Percentiles rank a stretch among this genome's conserved stretches.
These are phyloP conservation scores for Pimephales promelas DNA, from an alignment of 2,113 vertebrate genomes.

Conservation along the genomic window DNA sequence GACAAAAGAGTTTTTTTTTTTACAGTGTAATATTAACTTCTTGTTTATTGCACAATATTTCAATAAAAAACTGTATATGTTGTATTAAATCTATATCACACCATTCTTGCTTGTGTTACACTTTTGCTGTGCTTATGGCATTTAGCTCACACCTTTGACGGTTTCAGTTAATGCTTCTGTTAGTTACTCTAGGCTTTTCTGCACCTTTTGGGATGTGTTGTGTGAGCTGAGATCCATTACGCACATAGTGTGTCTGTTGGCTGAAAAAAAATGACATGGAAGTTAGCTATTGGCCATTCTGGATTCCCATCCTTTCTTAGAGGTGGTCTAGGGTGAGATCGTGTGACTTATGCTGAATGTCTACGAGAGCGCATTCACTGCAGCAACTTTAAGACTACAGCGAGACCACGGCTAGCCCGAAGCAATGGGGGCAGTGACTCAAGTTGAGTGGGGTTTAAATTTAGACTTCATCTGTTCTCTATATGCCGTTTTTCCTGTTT, in stretches of 20 bases:
- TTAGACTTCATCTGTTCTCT: slow-evolving; percentile 74
- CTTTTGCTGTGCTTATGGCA: neutral
- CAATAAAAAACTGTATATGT: too few species aligned
- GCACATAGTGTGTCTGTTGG: neutral
- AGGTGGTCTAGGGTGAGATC: slow-evolving; percentile 8
- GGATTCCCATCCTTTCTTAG: neutral
- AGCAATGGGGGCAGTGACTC: slow-evolving; percentile 61
- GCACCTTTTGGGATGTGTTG: slow-evolving; percentile 17
- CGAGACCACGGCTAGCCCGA: slow-evolving; percentile 19
- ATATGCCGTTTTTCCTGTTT: slow-evolving; percentile 52
- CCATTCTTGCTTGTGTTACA: neutral
- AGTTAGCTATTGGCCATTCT: neutral
- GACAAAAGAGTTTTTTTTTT: too few species aligned
- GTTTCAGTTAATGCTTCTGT: neutral
- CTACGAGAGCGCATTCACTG: slow-evolving; percentile 11
- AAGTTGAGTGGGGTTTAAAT: slow-evolving; percentile 65
- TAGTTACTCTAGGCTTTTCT: slow-evolving; percentile 5
- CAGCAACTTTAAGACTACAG: slow-evolving; percentile 20
- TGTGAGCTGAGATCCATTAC: neutral
- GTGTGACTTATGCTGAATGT: slow-evolving; percentile 6
- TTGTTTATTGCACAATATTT: too few species aligned
- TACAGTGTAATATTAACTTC: too few species aligned
- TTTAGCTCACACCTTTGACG: slow-evolving; percentile 6
- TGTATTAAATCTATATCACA: too few species aligned
- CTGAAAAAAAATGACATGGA: neutral